Percentiles rank a stretch among this genome's conserved stretches.
Evolutionary conservation across 2,113 vertebrate species (phyloP).

Genomic region (Forbesichthys papilliferus): DNA sequence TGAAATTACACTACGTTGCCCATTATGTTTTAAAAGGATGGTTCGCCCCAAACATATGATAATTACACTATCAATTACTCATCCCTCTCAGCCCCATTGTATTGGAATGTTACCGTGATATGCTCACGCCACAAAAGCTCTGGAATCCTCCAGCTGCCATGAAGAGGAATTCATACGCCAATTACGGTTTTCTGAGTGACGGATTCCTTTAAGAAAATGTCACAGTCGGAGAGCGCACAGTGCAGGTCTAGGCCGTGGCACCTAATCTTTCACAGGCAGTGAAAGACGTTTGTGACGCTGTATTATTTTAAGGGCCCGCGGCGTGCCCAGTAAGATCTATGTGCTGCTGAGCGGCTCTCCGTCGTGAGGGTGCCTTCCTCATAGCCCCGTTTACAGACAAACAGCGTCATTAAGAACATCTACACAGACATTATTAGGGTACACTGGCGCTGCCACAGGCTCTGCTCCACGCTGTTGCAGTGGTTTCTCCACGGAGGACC

Average conservation of each 20-base stretch:
- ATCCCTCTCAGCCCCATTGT: too few relatives aligned
- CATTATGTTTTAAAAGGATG: too few relatives aligned
- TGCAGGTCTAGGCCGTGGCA: background rate
- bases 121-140: too few relatives aligned
- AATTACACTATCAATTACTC: too few relatives aligned
- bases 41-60: too few relatives aligned
- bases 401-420: constrained; percentile 46
- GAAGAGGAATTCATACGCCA: background rate
- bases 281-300: constrained; percentile 4
- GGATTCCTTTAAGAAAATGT: too few relatives aligned
- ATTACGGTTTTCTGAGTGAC: too few relatives aligned
- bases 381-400: constrained; percentile 47
- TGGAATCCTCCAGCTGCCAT: background rate
- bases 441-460: constrained; percentile 27
- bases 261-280: constrained; percentile 19
- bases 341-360: constrained; percentile 63
- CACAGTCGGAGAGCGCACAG: too few relatives aligned
- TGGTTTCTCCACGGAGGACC: too few relatives aligned
- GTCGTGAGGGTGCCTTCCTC: constrained; percentile 37
- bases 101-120: too few relatives aligned
- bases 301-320: constrained; percentile 10
- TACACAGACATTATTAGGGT: constrained; percentile 39
- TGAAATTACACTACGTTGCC: too few relatives aligned
- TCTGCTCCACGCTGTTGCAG: too few relatives aligned
- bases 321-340: constrained; percentile 28